phyloP scores from a whole-genome alignment of 2,888 invertebrate genomes.

The Cactoblastis cactorum region DNA sequence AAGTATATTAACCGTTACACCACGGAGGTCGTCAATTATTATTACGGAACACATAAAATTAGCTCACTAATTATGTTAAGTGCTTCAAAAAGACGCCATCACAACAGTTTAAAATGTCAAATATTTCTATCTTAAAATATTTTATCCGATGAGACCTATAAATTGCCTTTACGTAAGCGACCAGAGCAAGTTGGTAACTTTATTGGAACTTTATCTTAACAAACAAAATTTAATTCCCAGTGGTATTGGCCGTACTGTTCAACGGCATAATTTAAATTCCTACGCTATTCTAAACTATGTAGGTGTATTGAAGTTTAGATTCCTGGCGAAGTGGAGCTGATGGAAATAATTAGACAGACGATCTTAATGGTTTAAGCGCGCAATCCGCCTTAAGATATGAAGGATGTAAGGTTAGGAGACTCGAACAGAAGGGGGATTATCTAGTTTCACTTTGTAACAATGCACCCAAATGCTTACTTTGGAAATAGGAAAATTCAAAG shows the following conservation, averaged over 20 bases:
- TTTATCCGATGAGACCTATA: background rate
- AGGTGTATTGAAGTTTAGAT: slow-evolving; percentile 2
- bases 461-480: no score
- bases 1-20: no score
- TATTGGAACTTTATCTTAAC: background rate
- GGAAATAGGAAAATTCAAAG: no score
- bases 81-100: no score
- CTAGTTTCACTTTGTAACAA: no score
- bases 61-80: no score
- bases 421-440: no score
- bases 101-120: background rate
- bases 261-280: slow-evolving; percentile 1
- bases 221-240: slow-evolving; percentile 7
- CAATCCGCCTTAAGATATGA: background rate
- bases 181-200: background rate
- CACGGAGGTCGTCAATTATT: no score
- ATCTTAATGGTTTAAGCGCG: background rate
- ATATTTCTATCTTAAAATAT: background rate
- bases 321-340: background rate
- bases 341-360: slow-evolving; percentile 7
- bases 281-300: background rate
- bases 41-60: no score
- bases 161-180: background rate
- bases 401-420: background rate
- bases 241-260: background rate